Base-by-base conservation (phyloP, 92 coral and sea anemone genomes). In the Phenganax subtilis region DNA sequence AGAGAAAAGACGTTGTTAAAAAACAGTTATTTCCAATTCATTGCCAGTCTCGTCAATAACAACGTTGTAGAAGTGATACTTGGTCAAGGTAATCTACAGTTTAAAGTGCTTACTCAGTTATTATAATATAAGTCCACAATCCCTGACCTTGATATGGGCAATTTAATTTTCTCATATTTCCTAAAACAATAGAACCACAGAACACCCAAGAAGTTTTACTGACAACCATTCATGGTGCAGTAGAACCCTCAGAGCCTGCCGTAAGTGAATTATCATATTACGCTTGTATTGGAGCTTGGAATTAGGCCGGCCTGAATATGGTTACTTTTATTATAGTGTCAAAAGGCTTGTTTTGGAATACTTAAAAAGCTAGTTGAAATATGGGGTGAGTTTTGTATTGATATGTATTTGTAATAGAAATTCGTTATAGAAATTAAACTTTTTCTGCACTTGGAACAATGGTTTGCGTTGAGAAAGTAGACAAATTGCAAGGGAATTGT, bases 191-290 rank as follows among this genome's bases (percentile, higher is more conserved):
- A 94, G 98, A 89, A 59, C 93, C 93, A 57, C 97, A 94, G 64
- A 71, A 94, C 79, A 82, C 92, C 2, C 92, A 87, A 61, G 96
- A 94, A 77, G 98, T 94, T 8, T 81, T 94, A 67, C 66, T 92
- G 63, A 94, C 98, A 0, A 82, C 92, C 29, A 90, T 94, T 29
- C 97, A 94, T 25, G 98, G 98, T 69, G 98, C 94, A 30, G 97
- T 91, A 1, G 98, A 94, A 10, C 88, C 77, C 17, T 93, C 98
- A 53, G 98, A 94, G 72, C 91, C 98, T 16, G 93, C 88, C 88
- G 98, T 94, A 89, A 86, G 96, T 72, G 53, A 58, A 57, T 15
- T 47, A 71, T 14, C 58, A 51, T 64, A 12, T 25, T 77, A 10
- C 29, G 30, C 27, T 0, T n/a, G 9, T 55, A 61, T 1, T 15